phyloP scores from a whole-genome alignment of 2,113 vertebrate species.

The Nicator chloris region DNA sequence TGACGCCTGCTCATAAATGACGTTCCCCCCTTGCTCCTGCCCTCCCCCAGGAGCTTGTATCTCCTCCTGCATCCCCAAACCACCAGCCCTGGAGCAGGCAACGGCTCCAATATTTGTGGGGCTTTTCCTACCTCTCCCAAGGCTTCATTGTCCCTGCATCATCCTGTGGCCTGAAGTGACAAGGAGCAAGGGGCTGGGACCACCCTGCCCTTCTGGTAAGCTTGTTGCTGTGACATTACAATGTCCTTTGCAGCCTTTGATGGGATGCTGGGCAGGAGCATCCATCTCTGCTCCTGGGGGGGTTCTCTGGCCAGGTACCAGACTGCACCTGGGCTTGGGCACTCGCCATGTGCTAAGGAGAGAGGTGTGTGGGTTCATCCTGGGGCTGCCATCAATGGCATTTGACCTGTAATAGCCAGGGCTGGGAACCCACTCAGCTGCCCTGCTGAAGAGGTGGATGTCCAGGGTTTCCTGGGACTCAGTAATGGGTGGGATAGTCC shows the following conservation, averaged over 20 bases:
- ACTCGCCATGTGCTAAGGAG: background rate
- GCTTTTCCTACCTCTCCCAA: background rate
- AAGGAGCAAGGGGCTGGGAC: background rate
- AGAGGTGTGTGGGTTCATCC: background rate
- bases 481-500: background rate
- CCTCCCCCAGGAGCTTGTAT: background rate
- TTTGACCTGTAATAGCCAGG: background rate
- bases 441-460: fast-evolving
- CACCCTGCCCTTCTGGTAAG: conserved; percentile 22
- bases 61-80: background rate
- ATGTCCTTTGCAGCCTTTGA: fast-evolving
- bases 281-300: background rate
- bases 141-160: background rate
- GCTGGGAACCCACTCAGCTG: background rate
- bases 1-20: background rate
- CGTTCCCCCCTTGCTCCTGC: background rate
- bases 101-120: background rate
- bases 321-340: background rate
- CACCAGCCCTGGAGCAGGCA: fast-evolving
- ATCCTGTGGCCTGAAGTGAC: background rate
- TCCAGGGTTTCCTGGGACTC: background rate
- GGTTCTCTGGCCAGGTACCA: background rate
- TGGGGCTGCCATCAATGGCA: background rate
- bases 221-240: background rate
- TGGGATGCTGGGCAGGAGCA: background rate